Evolutionary conservation across 2,113 vertebrate species (phyloP).

Genomic region (Indicator indicator): DNA sequence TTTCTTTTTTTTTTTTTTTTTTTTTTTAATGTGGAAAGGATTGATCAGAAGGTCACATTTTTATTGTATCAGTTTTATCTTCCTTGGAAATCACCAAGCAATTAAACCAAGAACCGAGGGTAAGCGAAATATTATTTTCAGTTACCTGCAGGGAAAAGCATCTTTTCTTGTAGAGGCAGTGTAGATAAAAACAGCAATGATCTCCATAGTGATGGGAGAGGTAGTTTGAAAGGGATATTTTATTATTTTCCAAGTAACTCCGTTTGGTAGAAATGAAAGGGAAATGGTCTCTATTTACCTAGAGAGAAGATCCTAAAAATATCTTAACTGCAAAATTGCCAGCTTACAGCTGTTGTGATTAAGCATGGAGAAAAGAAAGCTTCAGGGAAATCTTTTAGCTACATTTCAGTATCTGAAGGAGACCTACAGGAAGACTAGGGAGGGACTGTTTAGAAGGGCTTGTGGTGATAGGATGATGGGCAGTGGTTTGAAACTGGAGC

Average conservation of each 20-base stretch:
- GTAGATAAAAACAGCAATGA: neutral
- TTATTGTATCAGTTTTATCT: neutral
- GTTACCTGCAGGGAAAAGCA: neutral
- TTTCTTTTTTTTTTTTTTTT: no score
- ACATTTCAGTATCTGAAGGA: no score
- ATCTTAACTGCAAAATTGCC: neutral
- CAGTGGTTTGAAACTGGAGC: no score
- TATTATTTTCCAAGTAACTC: neutral
- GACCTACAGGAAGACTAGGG: no score
- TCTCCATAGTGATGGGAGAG: neutral
- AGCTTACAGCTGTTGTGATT: neutral
- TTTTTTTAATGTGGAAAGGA: neutral
- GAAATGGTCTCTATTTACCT: neutral
- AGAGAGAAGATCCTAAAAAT: neutral
- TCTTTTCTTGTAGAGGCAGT: neutral
- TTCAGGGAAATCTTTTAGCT: no score
- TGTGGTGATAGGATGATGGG: no score
- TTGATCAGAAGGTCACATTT: neutral
- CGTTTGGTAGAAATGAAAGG: neutral
- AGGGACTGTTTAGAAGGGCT: no score
- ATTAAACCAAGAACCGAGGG: neutral
- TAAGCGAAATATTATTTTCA: neutral
- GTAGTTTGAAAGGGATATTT: neutral
- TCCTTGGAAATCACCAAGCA: neutral
- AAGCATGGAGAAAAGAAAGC: no score